These are phyloP conservation scores for Xiphophorus birchmanni DNA, from an alignment of 2,797 vertebrate species.

Conservation along the genomic window DNA sequence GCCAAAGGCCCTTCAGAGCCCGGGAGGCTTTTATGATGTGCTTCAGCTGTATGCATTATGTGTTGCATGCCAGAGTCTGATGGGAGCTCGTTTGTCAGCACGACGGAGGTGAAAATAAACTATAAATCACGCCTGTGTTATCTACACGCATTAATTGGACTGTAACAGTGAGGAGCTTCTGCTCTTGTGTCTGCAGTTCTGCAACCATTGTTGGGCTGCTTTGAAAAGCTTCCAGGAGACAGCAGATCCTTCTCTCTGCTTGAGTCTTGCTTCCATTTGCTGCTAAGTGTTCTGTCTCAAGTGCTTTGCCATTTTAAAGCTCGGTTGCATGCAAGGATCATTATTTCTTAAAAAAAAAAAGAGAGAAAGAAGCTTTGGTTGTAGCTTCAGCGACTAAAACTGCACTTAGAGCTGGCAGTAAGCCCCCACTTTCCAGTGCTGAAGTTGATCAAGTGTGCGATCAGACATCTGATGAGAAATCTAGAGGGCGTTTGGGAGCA, in stretches of 20 bases:
- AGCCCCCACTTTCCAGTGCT: conserved; percentile 59
- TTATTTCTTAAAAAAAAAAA: conserved; percentile 56
- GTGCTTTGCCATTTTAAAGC: conserved; percentile 72
- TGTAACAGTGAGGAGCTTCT: conserved; percentile 66
- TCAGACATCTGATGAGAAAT: conserved; percentile 76
- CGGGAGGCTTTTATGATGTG: conserved; percentile 64
- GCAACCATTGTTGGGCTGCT: conserved; percentile 59
- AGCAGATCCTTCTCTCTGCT: conserved; percentile 49
- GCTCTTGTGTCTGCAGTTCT: conserved; percentile 49
- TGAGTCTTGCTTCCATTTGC: conserved; percentile 72
- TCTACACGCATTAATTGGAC: conserved; percentile 79
- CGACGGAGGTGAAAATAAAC: conserved; percentile 55
- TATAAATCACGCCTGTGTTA: conserved; percentile 74
- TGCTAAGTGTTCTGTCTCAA: conserved; percentile 71
- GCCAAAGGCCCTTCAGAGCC: conserved; percentile 39
- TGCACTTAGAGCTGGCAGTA: conserved; percentile 64
- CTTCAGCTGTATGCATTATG: conserved; percentile 69
- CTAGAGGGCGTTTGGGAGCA: conserved; percentile 68
- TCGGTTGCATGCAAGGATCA: conserved; percentile 74
- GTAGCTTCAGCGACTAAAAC: conserved; percentile 70
- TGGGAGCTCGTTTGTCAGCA: conserved; percentile 67
- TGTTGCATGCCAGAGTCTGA: conserved; percentile 62
- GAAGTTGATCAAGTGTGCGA: conserved; percentile 75
- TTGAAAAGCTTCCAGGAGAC: conserved; percentile 70
- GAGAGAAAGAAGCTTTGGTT: conserved; percentile 39